phyloP scores from a whole-genome alignment of 2,113 vertebrate genomes.

The Vidua chalybeata region DNA sequence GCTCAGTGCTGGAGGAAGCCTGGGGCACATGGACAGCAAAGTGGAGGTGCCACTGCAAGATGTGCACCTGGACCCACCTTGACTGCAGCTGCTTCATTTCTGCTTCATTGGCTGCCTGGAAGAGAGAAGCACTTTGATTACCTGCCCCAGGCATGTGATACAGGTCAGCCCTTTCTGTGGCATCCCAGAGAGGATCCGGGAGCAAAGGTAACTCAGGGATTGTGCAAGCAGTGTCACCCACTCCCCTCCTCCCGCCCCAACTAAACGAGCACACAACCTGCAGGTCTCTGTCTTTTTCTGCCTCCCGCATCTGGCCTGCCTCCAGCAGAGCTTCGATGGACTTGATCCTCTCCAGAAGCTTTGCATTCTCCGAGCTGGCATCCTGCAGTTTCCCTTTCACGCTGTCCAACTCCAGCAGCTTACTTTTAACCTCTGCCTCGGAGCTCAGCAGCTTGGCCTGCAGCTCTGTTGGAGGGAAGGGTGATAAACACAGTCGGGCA shows the following conservation, averaged over 20 bases:
- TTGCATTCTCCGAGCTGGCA: constrained; percentile 76
- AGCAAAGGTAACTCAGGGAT: neutral
- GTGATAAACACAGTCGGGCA: neutral
- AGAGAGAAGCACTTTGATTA: neutral
- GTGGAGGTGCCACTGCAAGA: neutral
- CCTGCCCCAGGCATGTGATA: neutral
- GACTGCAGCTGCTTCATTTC: constrained; percentile 78
- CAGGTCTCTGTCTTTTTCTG: constrained; percentile 60
- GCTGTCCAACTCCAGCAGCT: constrained; percentile 74
- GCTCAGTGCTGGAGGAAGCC: neutral
- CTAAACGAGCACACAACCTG: constrained; percentile 64
- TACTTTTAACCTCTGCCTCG: constrained; percentile 79
- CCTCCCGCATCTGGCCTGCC: constrained; percentile 76
- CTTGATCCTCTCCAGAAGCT: constrained; percentile 81
- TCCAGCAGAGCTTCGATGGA: constrained; percentile 86
- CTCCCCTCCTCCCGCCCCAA: neutral
- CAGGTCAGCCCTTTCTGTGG: neutral
- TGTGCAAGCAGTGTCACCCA: neutral
- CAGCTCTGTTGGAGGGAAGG: constrained; percentile 74
- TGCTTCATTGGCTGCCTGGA: constrained; percentile 68
- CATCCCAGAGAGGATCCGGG: neutral
- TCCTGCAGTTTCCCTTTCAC: constrained; percentile 80
- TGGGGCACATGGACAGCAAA: neutral
- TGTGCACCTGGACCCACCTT: constrained; percentile 70
- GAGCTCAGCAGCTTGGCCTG: constrained; percentile 75